These are phyloP conservation scores for Prionace glauca DNA, from an alignment of 2,797 vertebrate species.

Conservation along the genomic window DNA sequence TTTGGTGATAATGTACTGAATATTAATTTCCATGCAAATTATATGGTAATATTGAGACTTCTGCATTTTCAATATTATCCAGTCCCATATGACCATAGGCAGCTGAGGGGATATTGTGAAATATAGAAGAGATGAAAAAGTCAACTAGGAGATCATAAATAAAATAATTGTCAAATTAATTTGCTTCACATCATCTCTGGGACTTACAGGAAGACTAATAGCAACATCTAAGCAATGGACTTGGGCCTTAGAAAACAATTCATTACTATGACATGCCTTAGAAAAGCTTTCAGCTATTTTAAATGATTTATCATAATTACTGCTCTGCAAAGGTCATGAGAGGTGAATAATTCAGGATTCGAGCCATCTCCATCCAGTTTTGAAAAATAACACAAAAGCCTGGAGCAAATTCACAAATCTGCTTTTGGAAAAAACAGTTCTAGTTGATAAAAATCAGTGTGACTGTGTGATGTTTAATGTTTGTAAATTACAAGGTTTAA, in stretches of 20 bases:
- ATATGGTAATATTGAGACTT: background rate
- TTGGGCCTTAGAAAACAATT: background rate
- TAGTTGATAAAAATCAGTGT: background rate
- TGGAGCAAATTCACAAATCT: background rate
- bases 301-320: slow-evolving; percentile 13
- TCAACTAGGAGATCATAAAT: slow-evolving; percentile 23
- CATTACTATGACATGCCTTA: background rate
- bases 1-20: background rate
- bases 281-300: background rate
- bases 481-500: background rate
- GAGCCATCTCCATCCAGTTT: background rate
- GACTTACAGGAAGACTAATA: background rate
- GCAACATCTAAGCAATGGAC: background rate
- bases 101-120: background rate
- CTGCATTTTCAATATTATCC: slow-evolving; percentile 4
- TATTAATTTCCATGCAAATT: slow-evolving; percentile 13
- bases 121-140: background rate
- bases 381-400: background rate
- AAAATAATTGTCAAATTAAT: slow-evolving; percentile 12
- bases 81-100: background rate
- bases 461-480: too few species aligned
- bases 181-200: too few species aligned
- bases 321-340: background rate
- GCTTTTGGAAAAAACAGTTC: background rate
- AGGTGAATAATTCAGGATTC: slow-evolving; percentile 3